Evolutionary conservation across 2,113 vertebrate species (phyloP), one percentile per base, ranked within the genome.

Genomic region (Silurus glanis): DNA sequence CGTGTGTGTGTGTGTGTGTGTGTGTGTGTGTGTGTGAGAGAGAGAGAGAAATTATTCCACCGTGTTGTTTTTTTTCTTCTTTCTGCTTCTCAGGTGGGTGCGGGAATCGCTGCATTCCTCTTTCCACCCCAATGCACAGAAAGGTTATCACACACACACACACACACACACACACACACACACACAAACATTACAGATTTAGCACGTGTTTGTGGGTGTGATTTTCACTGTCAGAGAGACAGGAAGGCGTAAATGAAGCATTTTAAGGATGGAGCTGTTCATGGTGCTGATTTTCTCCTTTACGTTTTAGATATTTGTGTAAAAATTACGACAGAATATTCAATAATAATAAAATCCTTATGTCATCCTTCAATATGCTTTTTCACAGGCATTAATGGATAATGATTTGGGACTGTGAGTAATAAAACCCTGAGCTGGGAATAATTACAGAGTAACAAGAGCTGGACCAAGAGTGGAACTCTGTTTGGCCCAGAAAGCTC

Each of bases 1-100:
- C 93, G 93, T 93, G 93, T 93, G 91, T 92, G 91, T 91, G 91
- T 78, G 75, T 78, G 75, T 78, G 51, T 55, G 51, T 78, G 16
- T 47, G 69, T 69, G 28, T 71, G 67, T 71, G 69, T 47, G 16
- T 45, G 67, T 19, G 7, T 8, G 37, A 45, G 67, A 67, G 71
- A 83, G 16, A n/a, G 69, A 83, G 53, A 90, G 90, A 75, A 75
- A 51, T 75, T 75, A 75, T 75, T 75, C 72, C 21, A 47, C 72
- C 10, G 21, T 51, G 72, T 75, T 74, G 71, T 72, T 75, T 75
- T 72, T 72, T 75, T 75, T 75, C 72, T 75, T 75, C 21, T 75
- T 9, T 75, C 45, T 12, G 47, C 19, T 47, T 75, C 72, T 75
- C 47, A 51, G 47, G 72, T 75, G 72, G 69, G 72, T 51, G 72